Evolutionary conservation across 2,888 invertebrate species (phyloP), one percentile per base, ranked within the genome.

Genomic region (Flexamia atlantica): DNA sequence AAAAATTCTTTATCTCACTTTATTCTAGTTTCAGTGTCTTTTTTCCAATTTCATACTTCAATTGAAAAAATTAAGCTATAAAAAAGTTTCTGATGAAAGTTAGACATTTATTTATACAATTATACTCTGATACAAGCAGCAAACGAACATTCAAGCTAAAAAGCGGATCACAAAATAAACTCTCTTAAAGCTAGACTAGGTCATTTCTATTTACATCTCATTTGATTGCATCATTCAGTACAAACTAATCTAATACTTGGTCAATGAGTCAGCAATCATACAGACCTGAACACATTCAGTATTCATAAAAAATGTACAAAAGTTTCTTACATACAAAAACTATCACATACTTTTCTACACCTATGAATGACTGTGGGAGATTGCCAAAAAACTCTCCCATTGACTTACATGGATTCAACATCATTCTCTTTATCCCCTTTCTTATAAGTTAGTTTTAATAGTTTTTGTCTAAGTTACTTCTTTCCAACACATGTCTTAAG

Each of bases 201-300:
- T 64, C 25, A 64, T 64, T 12, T 64, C 12, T 64, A 64, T 30
- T 28, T 64, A 64, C 30, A 64, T 23, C 20, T 53, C 64, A 64
- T 64, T 64, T 64, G 64, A 64, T 64, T 64, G 64, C 28, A 53
- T 53, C 9, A 23, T 53, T n/a, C n/a, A n/a, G n/a, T n/a, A 53
- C 20, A 53, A 23, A 23, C 23, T 53, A 53, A 14, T 12, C 30
- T 30, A 30, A 12, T 28, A 64, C 30, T 64, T 64, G 64, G 64
- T 64, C 64, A 64, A 2, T 57, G 2, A 10, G 23, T 57, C 57
- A 23, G 57, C 81, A 81, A 64, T 64, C 40, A 81, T 23, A 40
- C 36, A 68, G 32, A 36, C 23, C 30, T 82, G 82, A 82, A 82
- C 82, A 82, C 82, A 82, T 82, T 72, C 72, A 82, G 64, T 82